phyloP scores from a whole-genome alignment of 2,797 vertebrate species.

The Ispidina picta region DNA sequence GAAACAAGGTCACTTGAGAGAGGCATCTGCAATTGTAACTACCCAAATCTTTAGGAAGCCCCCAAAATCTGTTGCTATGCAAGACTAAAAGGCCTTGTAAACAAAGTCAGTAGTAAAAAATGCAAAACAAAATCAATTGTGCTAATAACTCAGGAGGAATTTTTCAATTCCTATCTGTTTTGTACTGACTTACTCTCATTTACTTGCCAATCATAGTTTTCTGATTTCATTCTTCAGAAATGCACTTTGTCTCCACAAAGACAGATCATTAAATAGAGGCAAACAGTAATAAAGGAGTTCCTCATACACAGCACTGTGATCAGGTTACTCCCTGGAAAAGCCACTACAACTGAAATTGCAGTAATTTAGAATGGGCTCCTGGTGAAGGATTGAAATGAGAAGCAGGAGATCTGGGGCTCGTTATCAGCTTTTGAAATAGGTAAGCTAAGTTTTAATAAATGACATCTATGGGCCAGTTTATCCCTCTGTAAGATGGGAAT shows the following conservation, averaged over 20 bases:
- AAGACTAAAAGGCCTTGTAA: not conserved
- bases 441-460: not conserved
- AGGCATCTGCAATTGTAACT: not conserved
- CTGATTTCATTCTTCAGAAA: constrained; percentile 18
- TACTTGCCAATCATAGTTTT: not conserved
- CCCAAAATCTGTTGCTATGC: not conserved
- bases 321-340: constrained; percentile 31
- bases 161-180: not conserved
- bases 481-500: not conserved
- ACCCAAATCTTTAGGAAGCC: not conserved
- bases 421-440: constrained; percentile 6
- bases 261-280: constrained; percentile 29
- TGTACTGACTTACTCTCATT: not conserved
- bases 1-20: not conserved
- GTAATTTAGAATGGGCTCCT: constrained; percentile 7
- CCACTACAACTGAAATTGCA: constrained; percentile 10
- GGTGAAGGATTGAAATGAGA: not conserved
- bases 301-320: not conserved
- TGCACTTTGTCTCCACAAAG: not conserved
- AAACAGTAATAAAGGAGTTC: constrained; percentile 31
- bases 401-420: not conserved
- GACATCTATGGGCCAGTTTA: not conserved
- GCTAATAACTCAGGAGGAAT: not conserved
- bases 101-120: not conserved
- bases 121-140: not conserved